Evolutionary conservation across 2,113 vertebrate species (phyloP), one percentile per base, ranked within the genome.

Genomic region (Gorsachius goisagi): DNA sequence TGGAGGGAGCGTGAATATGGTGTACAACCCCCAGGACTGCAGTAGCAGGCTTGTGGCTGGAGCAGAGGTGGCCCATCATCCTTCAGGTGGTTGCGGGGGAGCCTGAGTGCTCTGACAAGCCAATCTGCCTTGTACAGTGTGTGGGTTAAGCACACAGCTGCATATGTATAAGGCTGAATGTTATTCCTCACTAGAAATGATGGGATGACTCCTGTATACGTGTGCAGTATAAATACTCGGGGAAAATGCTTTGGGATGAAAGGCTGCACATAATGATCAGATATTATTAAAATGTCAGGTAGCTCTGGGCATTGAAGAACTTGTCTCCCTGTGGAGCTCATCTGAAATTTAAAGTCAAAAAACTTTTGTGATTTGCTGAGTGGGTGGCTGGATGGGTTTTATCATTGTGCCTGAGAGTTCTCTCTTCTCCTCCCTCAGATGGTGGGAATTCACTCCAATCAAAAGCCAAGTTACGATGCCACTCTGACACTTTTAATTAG

Each of bases 311-410:
- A 92, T 17, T 95, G 80, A 90, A 79, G 84, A 95, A 85, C 66
- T 58, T 58, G 62, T 88, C 84, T 95, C 84, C 84, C 91, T 62
- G 63, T 76, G 71, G 69, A 95, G 84, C 62, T 89, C 50, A 69
- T 53, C 60, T 44, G 74, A 96, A 95, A 95, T 85, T 72, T 68
- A 75, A 93, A 95, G 94, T 95, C 7, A 95, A 82, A 93, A 96
- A 95, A 93, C 81, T 88, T 95, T 11, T 62, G 71, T 95, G 91
- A 92, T 96, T 89, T 88, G 84, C 81, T 72, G 84, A 95, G 96
- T 96, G 84, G 96, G 95, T 89, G 95, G 88, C 86, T 89, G 91
- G 95, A 95, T 93, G 37, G 58, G 77, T 96, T 96, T 95, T 93
- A 88, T 89, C 81, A 62, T 44, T 89, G 53, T 78, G 62, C 87